A percentile compares a stretch with the other conserved stretches of the same genome.
Conservation (phyloP, 2,797 vertebrate genomes). For the Arctocebus calabarensis region DNA sequence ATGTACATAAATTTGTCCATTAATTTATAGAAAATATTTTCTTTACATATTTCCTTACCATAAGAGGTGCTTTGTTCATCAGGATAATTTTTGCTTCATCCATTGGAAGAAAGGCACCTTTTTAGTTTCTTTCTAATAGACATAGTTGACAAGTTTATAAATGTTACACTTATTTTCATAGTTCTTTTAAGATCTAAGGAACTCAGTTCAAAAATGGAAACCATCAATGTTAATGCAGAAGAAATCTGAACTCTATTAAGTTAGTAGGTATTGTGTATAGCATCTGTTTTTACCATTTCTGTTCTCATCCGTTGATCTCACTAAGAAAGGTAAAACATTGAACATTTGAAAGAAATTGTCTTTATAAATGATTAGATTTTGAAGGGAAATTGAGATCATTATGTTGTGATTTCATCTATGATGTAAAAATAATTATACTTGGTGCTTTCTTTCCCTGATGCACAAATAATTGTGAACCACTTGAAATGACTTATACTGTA, state of each 20-base stretch:
- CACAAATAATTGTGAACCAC: constrained; percentile 65
- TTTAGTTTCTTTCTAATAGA: constrained; percentile 80
- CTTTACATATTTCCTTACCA: constrained; percentile 80
- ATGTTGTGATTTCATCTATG: constrained; percentile 76
- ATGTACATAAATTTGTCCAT: constrained; percentile 80
- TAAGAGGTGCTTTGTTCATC: constrained; percentile 80
- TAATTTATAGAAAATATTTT: constrained; percentile 79
- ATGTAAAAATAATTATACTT: constrained; percentile 73
- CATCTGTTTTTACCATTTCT: constrained; percentile 61
- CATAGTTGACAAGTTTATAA: constrained; percentile 73
- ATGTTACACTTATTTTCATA: constrained; percentile 65
- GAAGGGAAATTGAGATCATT: constrained; percentile 66
- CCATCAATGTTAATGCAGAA: constrained; percentile 9
- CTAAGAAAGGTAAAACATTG: constrained; percentile 62
- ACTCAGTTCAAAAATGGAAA: constrained; percentile 50
- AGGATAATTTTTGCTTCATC: constrained; percentile 78
- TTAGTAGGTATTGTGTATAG: constrained; percentile 9
- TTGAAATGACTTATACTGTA: constrained; percentile 68
- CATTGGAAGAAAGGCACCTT: constrained; percentile 60
- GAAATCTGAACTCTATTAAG: constrained; percentile 62
- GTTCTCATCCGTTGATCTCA: constrained; percentile 65
- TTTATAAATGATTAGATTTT: constrained; percentile 71
- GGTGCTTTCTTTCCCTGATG: constrained; percentile 70
- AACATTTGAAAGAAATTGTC: constrained; percentile 58
- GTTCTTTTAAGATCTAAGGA: constrained; percentile 68